phyloP scores from a whole-genome alignment of 2,888 invertebrate genomes.

The Cerastis leucographa region DNA sequence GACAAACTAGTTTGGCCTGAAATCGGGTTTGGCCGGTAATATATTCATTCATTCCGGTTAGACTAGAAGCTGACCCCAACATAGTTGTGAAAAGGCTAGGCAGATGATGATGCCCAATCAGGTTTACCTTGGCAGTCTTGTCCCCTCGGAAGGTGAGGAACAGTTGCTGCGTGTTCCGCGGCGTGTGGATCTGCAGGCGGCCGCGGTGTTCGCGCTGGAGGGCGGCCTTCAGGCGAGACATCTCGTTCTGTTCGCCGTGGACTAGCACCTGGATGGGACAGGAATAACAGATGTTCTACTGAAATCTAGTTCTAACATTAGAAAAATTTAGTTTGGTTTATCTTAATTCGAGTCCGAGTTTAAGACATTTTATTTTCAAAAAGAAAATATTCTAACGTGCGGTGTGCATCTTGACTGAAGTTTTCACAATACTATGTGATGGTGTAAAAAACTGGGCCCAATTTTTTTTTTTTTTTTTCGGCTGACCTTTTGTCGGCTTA shows the following conservation, averaged over 20 bases:
- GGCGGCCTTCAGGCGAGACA: constrained; percentile 98
- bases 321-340: not conserved
- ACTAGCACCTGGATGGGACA: constrained; percentile 93
- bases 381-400: not conserved
- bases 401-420: not conserved
- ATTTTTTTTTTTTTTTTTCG: no score
- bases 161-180: constrained; percentile 98
- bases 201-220: constrained; percentile 98
- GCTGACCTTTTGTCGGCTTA: no score
- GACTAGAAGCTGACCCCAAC: not conserved
- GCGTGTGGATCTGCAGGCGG: constrained; percentile 98
- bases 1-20: no score
- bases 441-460: no score
- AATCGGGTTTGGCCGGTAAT: no score
- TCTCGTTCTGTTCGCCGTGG: constrained; percentile 99
- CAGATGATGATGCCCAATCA: not conserved
- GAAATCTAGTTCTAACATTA: not conserved
- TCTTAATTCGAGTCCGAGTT: not conserved
- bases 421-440: not conserved
- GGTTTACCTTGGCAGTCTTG: constrained; percentile 97
- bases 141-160: constrained; percentile 98
- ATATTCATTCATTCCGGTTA: no score
- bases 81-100: not conserved
- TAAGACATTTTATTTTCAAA: not conserved
- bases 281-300: not conserved